A percentile compares a stretch with the other conserved stretches of the same genome.
These are phyloP conservation scores for Pygoscelis adeliae DNA, from an alignment of 2,113 vertebrate genomes.

Conservation along the genomic window DNA sequence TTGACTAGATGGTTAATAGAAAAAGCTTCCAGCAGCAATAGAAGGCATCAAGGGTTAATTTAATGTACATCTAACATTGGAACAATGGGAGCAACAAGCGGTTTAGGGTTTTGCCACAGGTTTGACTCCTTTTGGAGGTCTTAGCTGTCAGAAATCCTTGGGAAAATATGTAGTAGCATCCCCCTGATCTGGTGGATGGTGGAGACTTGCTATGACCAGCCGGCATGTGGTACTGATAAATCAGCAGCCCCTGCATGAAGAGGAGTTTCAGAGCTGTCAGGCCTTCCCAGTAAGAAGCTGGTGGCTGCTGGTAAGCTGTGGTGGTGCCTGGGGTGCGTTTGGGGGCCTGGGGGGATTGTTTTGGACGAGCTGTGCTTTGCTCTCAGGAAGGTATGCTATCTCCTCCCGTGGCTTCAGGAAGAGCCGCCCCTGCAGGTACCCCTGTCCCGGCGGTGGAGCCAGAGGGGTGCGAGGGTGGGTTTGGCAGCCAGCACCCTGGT, in stretches of 20 bases:
- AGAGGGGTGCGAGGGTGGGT: neutral
- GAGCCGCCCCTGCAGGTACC: neutral
- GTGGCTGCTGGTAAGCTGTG: neutral
- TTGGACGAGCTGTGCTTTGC: neutral
- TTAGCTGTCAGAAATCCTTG: neutral
- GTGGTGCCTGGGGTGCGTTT: neutral
- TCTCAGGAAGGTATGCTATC: neutral
- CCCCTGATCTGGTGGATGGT: neutral
- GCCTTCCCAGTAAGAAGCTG: neutral
- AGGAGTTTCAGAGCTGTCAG: neutral
- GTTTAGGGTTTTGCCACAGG: neutral
- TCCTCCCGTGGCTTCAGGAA: neutral
- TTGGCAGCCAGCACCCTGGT: neutral
- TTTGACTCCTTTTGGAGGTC: neutral
- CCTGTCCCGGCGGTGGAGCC: neutral
- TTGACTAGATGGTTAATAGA: neutral
- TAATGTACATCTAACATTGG: neutral
- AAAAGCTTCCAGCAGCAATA: neutral
- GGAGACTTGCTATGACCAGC: neutral
- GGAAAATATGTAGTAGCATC: neutral
- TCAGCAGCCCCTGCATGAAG: neutral
- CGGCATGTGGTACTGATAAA: neutral
- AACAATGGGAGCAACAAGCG: neutral
- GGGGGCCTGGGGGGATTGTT: neutral
- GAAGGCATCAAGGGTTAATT: neutral